These are phyloP conservation scores for Platysteira castanea DNA, from an alignment of 2,113 vertebrate species.

Conservation along the genomic window DNA sequence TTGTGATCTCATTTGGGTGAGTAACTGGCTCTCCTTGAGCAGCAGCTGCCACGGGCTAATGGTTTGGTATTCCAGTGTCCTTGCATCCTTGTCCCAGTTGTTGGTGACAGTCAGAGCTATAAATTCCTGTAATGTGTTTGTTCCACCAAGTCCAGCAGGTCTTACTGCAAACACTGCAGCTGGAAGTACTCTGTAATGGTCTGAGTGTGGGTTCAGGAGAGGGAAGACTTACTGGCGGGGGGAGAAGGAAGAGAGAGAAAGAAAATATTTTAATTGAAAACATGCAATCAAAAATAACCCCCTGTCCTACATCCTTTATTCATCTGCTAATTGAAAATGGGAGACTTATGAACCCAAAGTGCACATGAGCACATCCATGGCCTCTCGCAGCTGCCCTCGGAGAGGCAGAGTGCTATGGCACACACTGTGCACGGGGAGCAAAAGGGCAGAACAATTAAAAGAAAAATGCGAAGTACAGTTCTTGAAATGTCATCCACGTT, in stretches of 20 bases:
- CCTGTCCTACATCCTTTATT: not conserved
- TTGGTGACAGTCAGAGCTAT: not conserved
- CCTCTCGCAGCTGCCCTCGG: not conserved
- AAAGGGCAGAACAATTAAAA: conserved; percentile 26
- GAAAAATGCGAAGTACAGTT: not conserved
- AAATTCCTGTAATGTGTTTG: not conserved
- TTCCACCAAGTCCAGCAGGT: not conserved
- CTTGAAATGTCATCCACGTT: conserved; percentile 29
- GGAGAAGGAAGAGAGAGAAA: not conserved
- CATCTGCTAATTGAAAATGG: not conserved
- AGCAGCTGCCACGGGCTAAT: not conserved
- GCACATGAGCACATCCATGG: not conserved
- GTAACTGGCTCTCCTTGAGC: not conserved
- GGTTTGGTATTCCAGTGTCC: not conserved
- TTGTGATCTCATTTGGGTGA: not conserved
- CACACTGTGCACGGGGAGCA: not conserved
- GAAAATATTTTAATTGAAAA: not conserved
- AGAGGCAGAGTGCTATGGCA: not conserved
- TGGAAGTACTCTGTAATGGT: not conserved
- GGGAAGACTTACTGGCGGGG: not conserved
- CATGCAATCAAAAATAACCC: not conserved
- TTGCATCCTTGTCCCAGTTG: not conserved
- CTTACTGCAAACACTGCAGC: not conserved
- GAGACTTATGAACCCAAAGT: not conserved
- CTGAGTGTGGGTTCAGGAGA: not conserved